A percentile compares a stretch with the other conserved stretches of the same genome.
Conservation (phyloP, 2,797 vertebrate species). For the Cryptoprocta ferox region DNA sequence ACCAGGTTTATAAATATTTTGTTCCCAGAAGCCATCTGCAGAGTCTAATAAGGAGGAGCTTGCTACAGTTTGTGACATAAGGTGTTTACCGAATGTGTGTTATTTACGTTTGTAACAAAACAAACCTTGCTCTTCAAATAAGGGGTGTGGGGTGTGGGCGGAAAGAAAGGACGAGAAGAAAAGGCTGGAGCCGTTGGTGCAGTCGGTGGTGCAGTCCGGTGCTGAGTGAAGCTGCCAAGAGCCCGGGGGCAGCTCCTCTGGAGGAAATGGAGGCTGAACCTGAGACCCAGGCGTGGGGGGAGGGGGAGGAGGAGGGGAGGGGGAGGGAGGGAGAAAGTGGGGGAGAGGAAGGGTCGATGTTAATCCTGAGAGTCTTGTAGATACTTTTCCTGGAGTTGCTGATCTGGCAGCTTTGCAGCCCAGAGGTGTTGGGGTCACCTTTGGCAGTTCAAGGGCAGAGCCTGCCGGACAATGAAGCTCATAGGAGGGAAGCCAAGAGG, state of each 20-base stretch:
- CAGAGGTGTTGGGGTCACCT: neutral
- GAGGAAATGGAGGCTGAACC: neutral
- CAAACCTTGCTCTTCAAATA: conserved; percentile 53
- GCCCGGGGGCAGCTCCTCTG: neutral
- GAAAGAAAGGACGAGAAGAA: neutral
- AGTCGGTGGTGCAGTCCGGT: no score
- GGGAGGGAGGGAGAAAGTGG: fast-evolving
- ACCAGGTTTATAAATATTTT: conserved; percentile 62
- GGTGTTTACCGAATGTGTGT: conserved; percentile 64
- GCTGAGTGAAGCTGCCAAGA: neutral
- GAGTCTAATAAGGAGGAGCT: conserved; percentile 47
- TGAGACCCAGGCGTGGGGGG: neutral
- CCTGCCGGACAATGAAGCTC: fast-evolving
- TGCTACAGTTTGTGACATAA: conserved; percentile 65
- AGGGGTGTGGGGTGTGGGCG: neutral
- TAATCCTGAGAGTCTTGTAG: neutral
- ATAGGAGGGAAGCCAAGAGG: neutral
- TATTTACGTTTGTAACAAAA: conserved; percentile 71
- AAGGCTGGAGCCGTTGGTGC: no score
- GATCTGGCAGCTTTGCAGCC: neutral
- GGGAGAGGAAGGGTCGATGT: neutral
- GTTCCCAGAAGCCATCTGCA: conserved; percentile 73
- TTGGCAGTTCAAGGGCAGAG: neutral
- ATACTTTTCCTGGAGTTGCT: neutral
- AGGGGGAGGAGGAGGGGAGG: fast-evolving